These are phyloP conservation scores for Cynopterus brachyotis DNA, from an alignment of 2,113 vertebrate genomes.

Conservation along the genomic window DNA sequence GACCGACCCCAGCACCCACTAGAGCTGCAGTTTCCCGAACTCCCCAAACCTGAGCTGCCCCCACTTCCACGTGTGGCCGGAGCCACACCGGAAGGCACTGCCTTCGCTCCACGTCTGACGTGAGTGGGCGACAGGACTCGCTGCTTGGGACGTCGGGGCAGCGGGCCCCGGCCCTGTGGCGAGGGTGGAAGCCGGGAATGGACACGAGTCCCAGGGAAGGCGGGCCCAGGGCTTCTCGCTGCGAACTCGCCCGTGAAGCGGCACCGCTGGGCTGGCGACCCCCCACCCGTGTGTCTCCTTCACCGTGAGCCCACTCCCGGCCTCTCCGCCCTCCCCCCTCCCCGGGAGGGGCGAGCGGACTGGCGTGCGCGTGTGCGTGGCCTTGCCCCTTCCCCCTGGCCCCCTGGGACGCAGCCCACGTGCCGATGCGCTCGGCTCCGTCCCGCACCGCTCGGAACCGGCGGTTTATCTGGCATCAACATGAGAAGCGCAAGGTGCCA, in stretches of 20 bases:
- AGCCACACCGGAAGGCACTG: rapidly evolving
- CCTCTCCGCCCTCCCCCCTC: not conserved
- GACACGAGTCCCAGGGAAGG: not conserved
- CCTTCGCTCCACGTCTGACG: rapidly evolving
- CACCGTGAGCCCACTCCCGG: not conserved
- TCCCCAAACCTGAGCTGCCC: not conserved
- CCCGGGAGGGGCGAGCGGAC: not conserved
- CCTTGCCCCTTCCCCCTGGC: not conserved
- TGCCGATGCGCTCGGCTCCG: rapidly evolving
- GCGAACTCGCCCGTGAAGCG: not conserved
- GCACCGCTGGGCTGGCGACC: not conserved
- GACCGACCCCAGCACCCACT: not conserved
- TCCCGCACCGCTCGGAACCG: not conserved
- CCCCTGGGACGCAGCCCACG: not conserved
- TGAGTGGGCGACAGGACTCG: rapidly evolving
- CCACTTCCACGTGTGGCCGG: rapidly evolving
- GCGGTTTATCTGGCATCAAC: not conserved
- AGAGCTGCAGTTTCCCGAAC: rapidly evolving
- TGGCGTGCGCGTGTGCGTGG: not conserved
- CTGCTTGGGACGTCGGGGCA: rapidly evolving
- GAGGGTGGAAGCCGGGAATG: not conserved
- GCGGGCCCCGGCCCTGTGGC: not conserved
- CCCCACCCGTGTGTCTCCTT: rapidly evolving
- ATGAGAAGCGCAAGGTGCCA: not conserved
- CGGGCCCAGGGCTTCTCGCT: not conserved